Percentiles rank a stretch among this genome's conserved stretches.
Conservation (phyloP, 2,797 vertebrate genomes). For the Bucorvus abyssinicus region DNA sequence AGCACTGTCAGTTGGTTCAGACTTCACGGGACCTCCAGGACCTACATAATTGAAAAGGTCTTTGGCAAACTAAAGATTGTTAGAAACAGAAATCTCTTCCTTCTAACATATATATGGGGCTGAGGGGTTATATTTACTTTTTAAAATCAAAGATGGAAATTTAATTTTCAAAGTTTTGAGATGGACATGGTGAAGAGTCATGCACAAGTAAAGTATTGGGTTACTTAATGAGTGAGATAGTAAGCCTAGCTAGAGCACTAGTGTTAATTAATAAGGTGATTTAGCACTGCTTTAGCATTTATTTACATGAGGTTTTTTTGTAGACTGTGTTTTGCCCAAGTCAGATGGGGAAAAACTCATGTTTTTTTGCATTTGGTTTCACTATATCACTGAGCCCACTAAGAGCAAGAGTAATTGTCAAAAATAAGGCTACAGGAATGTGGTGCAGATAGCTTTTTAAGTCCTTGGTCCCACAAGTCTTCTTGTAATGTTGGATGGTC, state of each 20-base stretch:
- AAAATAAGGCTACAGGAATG: neutral
- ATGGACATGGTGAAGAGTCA: neutral
- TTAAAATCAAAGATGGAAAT: neutral
- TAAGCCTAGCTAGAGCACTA: neutral
- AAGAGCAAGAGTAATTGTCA: neutral
- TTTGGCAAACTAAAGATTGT: neutral
- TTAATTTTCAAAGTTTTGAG: neutral
- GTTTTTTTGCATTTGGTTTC: neutral
- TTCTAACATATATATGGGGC: fast-evolving
- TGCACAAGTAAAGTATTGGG: neutral
- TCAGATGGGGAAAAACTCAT: neutral
- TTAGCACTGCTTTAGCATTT: neutral
- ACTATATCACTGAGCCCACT: fast-evolving
- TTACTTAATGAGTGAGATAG: neutral
- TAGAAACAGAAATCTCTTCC: neutral
- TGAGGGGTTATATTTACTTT: neutral
- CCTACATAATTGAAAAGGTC: neutral
- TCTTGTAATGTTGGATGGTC: neutral
- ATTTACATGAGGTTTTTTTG: neutral
- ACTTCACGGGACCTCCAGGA: neutral
- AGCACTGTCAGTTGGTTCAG: neutral
- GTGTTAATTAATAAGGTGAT: neutral
- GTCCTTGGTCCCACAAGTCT: neutral
- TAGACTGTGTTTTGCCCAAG: neutral
- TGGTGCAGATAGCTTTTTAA: neutral